phyloP scores from a whole-genome alignment of 2,888 invertebrate species.

The Silvanus unidentatus region DNA sequence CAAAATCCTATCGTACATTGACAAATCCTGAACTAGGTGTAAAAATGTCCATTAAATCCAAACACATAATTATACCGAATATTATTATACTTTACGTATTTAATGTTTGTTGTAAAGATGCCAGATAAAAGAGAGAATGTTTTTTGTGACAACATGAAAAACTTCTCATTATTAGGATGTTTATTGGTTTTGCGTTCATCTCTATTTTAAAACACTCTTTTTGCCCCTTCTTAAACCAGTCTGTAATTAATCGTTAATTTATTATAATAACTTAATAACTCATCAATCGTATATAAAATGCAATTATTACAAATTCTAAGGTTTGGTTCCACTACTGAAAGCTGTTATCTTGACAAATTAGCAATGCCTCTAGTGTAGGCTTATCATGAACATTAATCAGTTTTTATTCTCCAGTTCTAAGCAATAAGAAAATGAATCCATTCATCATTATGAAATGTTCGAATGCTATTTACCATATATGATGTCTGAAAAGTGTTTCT shows the following conservation, averaged over 20 bases:
- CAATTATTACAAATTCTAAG: too few species aligned
- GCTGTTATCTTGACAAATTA: slow-evolving; percentile 8
- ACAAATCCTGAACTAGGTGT: slow-evolving; percentile 8
- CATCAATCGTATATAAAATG: too few species aligned
- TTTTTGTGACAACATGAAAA: background rate
- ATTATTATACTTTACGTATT: slow-evolving; percentile 10
- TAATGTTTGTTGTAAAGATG: slow-evolving; percentile 20
- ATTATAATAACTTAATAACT: too few species aligned
- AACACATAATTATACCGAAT: slow-evolving; percentile 17
- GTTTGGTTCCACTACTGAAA: too few species aligned
- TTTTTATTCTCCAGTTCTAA: background rate
- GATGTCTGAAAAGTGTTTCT: too few species aligned
- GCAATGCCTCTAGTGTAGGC: slow-evolving; percentile 2
- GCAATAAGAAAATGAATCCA: too few species aligned
- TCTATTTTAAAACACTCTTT: too few species aligned
- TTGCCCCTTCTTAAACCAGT: too few species aligned
- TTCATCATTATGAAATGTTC: too few species aligned
- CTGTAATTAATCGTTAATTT: background rate
- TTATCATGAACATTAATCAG: background rate
- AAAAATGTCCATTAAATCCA: slow-evolving; percentile 17
- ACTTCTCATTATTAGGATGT: background rate
- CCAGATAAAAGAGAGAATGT: slow-evolving; percentile 20
- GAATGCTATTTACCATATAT: too few species aligned
- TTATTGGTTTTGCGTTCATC: too few species aligned
- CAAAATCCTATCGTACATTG: background rate